Base-by-base conservation (phyloP, 2,888 invertebrate genomes). In the Agapetus fuscipes region DNA sequence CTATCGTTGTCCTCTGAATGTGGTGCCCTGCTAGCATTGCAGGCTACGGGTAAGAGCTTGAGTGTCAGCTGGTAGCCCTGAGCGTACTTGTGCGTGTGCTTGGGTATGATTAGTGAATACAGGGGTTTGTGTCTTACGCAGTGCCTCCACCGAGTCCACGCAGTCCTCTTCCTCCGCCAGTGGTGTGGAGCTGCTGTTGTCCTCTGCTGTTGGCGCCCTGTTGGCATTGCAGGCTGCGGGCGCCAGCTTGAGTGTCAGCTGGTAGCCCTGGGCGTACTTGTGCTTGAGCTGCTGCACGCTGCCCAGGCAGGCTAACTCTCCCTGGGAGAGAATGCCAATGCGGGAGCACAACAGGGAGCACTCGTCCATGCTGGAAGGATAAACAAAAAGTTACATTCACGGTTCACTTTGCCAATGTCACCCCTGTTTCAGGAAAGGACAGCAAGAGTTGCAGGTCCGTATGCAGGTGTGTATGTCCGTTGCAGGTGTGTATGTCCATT, bases 281-380 rank as follows among this genome's bases (percentile, higher is more conserved):
- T 76, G 74, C 52, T 88, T 84, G 50, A 89, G 66, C 45, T 78
- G 78, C 45, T 80, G 78, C 43, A 80, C 75, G 41, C 77, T 71
- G 37, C 86, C 87, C 30, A 86, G 66, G 54, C 86, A 87, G 48
- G 78, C 73, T 49, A 87, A 64, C 52, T 72, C 67, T 0, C 89
- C 88, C 44, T 65, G 66, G 0, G 78, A 74, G 84, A 89, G 78
- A 42, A 89, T 85, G 2, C 79, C 84, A 48, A 89, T 62, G 41
- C 86, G 74, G 34, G 76, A 72, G 57, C 88, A 88, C 14, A 88
- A 69, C 20, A 80, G 79, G 56, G 88, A 88, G 64, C 86, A 88
- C 65, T 89, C 88, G 57, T 88, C 87, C 87, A 89, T 87, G 53
- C 86, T 86, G 60, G n/a, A 54, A 54, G 20, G 17, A 10, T 10